Conservation (phyloP, 1,140 invertebrate species). For the Microvelia longipes region DNA sequence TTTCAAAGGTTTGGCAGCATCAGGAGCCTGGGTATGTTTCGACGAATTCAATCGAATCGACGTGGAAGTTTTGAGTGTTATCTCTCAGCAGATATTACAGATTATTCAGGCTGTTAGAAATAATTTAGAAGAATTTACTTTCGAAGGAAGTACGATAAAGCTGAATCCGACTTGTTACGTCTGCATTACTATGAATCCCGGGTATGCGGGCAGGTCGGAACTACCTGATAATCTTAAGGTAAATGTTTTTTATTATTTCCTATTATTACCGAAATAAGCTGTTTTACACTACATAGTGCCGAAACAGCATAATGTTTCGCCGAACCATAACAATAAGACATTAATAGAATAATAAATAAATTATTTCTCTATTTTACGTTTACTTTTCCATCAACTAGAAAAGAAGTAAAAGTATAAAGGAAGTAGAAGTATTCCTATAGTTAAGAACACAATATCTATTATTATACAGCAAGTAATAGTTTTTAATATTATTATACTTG, state of each 20-base stretch:
- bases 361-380: too few species aligned
- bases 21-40: constrained; percentile 85
- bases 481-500: too few species aligned
- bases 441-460: too few species aligned
- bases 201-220: constrained; percentile 72
- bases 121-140: constrained; percentile 52
- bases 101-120: constrained; percentile 64
- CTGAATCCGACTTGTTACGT: constrained; percentile 70
- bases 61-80: constrained; percentile 66
- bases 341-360: too few species aligned
- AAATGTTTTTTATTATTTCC: not conserved
- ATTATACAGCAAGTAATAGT: too few species aligned
- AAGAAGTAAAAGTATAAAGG: too few species aligned
- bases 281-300: not conserved
- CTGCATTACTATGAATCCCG: constrained; percentile 89
- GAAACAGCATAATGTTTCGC: too few species aligned
- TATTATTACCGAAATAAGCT: not conserved
- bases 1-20: constrained; percentile 73
- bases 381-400: too few species aligned
- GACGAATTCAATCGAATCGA: constrained; percentile 94
- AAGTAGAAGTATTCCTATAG: too few species aligned
- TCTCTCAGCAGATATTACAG: constrained; percentile 67
- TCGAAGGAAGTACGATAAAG: constrained; percentile 68
- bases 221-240: constrained; percentile 57
- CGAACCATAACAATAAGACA: too few species aligned